These are phyloP conservation scores for Peromyscus attwateri DNA, from an alignment of 2,797 vertebrate genomes.

Conservation along the genomic window DNA sequence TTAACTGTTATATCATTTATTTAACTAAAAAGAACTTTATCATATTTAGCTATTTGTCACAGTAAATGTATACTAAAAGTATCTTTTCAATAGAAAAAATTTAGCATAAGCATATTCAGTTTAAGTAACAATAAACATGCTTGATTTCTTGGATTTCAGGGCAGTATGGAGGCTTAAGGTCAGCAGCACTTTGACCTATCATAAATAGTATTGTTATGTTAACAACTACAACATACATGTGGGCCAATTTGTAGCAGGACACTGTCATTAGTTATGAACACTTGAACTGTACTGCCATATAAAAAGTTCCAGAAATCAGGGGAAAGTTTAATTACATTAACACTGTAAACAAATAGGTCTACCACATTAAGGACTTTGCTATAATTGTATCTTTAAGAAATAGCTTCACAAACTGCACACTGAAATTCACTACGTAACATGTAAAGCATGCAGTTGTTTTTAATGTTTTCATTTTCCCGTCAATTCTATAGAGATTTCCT, in stretches of 20 bases:
- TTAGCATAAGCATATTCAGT: neutral
- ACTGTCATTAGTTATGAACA: constrained; percentile 32
- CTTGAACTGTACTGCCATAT: neutral
- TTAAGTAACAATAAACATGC: constrained; percentile 1
- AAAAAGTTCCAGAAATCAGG: constrained; percentile 16
- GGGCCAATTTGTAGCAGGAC: neutral
- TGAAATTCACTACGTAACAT: neutral
- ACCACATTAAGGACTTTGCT: neutral
- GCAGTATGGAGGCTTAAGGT: neutral
- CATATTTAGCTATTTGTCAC: neutral
- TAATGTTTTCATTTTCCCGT: neutral
- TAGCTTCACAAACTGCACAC: neutral
- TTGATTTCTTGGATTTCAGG: constrained; percentile 42
- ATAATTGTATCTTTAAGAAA: constrained; percentile 13
- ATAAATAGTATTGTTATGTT: neutral
- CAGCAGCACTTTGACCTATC: constrained; percentile 1
- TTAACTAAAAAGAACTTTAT: neutral
- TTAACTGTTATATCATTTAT: neutral
- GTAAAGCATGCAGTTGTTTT: constrained; percentile 20
- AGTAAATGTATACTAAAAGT: neutral
- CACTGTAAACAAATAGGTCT: neutral
- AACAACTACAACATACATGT: neutral
- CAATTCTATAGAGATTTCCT: constrained; percentile 2
- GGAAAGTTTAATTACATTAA: neutral
- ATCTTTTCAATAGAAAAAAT: constrained; percentile 52